Evolutionary conservation across 2,797 vertebrate species (phyloP).

Genomic region (Avahi laniger): DNA sequence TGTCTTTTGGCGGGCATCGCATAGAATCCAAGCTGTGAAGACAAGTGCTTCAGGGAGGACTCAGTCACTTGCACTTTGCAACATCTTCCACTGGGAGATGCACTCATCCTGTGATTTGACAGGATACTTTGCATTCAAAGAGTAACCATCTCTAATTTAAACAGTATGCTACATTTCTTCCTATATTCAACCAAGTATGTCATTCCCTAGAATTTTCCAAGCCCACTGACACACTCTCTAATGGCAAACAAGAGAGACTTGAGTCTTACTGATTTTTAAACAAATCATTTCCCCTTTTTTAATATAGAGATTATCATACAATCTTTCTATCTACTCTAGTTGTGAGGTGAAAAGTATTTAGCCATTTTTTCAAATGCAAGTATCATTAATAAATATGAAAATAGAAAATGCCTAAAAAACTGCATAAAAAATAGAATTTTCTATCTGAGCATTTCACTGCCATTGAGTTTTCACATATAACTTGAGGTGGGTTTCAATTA

Average conservation of each 20-base stretch:
- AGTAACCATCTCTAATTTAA: constrained; percentile 50
- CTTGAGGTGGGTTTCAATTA: neutral
- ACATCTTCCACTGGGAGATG: constrained; percentile 57
- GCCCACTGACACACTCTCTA: neutral
- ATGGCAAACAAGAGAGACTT: neutral
- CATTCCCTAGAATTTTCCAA: neutral
- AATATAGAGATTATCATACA: constrained; percentile 6
- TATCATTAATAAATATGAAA: neutral
- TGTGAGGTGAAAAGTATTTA: neutral
- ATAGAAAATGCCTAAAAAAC: neutral
- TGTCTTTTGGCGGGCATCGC: neutral
- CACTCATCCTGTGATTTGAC: constrained; percentile 34
- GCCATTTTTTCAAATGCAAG: neutral
- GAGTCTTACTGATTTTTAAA: neutral
- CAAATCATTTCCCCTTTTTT: neutral
- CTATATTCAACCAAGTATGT: neutral
- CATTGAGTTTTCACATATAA: neutral
- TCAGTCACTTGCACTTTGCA: constrained; percentile 39
- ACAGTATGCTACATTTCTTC: neutral
- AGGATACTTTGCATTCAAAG: constrained; percentile 23
- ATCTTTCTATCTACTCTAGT: neutral
- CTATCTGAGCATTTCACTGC: constrained; percentile 5
- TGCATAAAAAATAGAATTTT: constrained; percentile 37
- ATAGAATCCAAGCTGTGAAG: neutral
- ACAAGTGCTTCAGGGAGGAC: neutral